Evolutionary conservation across 2,113 vertebrate species (phyloP), one percentile per base, ranked within the genome.

Genomic region (Myodes glareolus): DNA sequence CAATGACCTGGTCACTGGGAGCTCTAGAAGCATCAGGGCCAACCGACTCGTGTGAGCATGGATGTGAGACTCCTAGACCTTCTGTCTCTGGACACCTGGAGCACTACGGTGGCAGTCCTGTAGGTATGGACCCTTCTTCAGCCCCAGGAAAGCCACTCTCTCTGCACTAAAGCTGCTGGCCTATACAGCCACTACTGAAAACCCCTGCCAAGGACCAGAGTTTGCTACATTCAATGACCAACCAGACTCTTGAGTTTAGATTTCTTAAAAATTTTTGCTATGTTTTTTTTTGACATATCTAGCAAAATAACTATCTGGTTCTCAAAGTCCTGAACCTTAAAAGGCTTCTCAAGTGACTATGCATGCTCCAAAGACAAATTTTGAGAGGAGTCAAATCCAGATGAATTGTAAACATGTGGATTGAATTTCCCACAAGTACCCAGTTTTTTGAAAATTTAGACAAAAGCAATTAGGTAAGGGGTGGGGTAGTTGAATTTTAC

Each of bases 381-480:
- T 94, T 93, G 91, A 98, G 96, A 97, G 89, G 87, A 92, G 29
- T 90, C 45, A 55, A 95, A 72, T 90, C 52, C 5, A 98, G 95
- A 96, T 97, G 91, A 97, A 97, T 97, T 94, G 95, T 97, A 98
- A 98, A 97, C 97, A 97, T 87, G 89, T 84, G 91, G 93, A 97
- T 98, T 98, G 96, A 97, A 97, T 98, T 97, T 97, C 97, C 61
- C 72, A 75, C 92, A 94, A 97, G 68, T 78, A 91, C 91, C 89
- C 82, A 97, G 89, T 63, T 95, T 97, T 97, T 94, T 95, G 86
- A 97, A 97, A 96, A 97, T 29, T 17, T 65, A 97, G 89, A 97
- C 77, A 97, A 97, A 94, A 84, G 91, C 78, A 92, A 93, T 95
- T 58, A 85, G 82, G 58, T 31, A 39, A 61, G n/a, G 27, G 9